These are phyloP conservation scores for Saguinus imperator DNA, from an alignment of 2,113 vertebrate genomes.

Conservation along the genomic window DNA sequence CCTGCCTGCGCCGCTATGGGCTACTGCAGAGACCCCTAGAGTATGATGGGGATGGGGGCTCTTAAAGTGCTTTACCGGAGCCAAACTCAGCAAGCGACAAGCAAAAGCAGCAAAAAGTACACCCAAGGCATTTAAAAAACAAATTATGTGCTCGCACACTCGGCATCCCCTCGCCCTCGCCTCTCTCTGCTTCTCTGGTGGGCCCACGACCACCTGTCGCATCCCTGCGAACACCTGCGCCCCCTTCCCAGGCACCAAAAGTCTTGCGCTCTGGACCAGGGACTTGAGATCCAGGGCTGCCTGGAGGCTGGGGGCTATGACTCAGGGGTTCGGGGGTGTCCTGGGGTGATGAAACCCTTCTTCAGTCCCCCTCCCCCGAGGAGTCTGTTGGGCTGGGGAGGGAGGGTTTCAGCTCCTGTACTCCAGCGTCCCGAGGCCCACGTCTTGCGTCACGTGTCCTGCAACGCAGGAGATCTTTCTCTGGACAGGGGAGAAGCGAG, in stretches of 20 bases:
- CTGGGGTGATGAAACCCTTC: slow-evolving; percentile 51
- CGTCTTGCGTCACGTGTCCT: slow-evolving; percentile 78
- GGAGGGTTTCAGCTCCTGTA: slow-evolving; percentile 56
- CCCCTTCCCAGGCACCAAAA: background rate
- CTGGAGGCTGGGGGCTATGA: background rate
- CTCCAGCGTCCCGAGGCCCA: slow-evolving; percentile 62
- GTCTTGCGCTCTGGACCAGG: background rate
- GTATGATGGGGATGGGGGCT: background rate
- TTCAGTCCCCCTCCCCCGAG: slow-evolving; percentile 53
- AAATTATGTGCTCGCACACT: background rate
- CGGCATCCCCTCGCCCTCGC: background rate
- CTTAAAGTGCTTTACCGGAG: background rate
- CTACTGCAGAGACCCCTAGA: background rate
- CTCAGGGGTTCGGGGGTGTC: slow-evolving; percentile 12
- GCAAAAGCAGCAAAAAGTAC: background rate
- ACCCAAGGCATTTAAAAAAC: slow-evolving; percentile 2
- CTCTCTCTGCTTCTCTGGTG: background rate
- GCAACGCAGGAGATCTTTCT: slow-evolving; percentile 64
- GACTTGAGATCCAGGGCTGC: background rate
- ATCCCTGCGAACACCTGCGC: background rate
- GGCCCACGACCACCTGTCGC: slow-evolving; percentile 78
- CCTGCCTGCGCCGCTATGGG: background rate
- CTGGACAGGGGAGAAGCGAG: slow-evolving; percentile 60
- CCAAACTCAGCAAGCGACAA: background rate
- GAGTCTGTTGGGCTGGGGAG: slow-evolving; percentile 48